These are phyloP conservation scores for Tethya wilhelma DNA, from an alignment of 37 sponge, comb jelly and placozoan species.

Conservation along the genomic window DNA sequence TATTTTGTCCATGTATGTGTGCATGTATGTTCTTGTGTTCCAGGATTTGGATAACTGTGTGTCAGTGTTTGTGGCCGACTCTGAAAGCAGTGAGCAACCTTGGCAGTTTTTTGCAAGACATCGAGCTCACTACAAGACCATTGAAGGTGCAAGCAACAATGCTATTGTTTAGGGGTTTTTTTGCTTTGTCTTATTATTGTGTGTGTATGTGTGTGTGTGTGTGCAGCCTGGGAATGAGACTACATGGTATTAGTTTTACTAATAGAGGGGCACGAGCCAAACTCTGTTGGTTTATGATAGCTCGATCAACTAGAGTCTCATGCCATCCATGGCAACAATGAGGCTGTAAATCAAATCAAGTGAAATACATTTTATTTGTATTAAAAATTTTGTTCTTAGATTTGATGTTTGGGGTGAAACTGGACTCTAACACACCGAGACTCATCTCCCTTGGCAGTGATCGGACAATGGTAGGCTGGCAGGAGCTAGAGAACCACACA, in stretches of 20 bases:
- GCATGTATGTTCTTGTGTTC: not conserved
- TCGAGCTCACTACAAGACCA: conserved; percentile 88
- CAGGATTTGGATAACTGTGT: conserved; percentile 87
- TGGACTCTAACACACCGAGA: conserved; percentile 69
- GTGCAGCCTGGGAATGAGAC: no score
- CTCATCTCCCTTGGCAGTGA: conserved; percentile 87
- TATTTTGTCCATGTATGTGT: not conserved
- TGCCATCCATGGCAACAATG: no score
- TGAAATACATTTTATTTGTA: no score
- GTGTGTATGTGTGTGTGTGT: no score
- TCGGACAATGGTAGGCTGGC: conserved; percentile 61
- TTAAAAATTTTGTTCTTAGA: conserved; percentile 12
- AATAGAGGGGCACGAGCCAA: no score
- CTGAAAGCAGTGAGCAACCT: conserved; percentile 14
- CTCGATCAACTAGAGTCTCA: not conserved
- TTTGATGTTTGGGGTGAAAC: conserved; percentile 79
- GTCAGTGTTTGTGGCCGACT: conserved; percentile 61
- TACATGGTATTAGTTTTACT: no score
- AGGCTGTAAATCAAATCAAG: no score
- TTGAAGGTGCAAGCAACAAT: conserved; percentile 81
- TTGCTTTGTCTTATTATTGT: no score
- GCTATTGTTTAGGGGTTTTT: no score
- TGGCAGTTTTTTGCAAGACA: conserved; percentile 87
- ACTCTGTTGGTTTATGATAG: no score
- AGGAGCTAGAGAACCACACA: not conserved